A percentile compares a stretch with the other conserved stretches of the same genome.
Evolutionary conservation across 2,888 invertebrate species (phyloP).

Genomic region (Augiades crinisus): DNA sequence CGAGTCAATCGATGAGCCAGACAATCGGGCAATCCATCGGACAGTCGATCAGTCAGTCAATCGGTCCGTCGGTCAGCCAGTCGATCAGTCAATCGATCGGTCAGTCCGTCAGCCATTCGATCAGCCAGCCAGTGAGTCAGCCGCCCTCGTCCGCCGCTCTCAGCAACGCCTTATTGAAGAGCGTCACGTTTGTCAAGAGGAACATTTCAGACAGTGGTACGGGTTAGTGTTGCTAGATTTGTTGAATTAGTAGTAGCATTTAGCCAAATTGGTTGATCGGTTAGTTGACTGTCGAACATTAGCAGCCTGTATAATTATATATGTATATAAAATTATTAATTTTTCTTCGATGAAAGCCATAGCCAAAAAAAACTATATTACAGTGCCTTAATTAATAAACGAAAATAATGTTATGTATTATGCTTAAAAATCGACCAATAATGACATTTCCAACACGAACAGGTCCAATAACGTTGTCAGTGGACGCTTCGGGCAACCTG

Average conservation of each 20-base stretch:
- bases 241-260: not conserved
- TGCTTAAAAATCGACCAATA: too few species aligned
- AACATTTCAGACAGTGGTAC: conserved; percentile 59
- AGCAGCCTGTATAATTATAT: too few species aligned
- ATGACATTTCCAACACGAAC: too few species aligned
- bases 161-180: conserved; percentile 59
- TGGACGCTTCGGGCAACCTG: conserved; percentile 71
- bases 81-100: not conserved
- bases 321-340: too few species aligned
- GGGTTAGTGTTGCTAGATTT: conserved; percentile 40
- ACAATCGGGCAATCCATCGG: conserved; percentile 13
- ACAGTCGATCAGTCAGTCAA: not conserved
- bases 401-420: too few species aligned
- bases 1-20: conserved; percentile 34
- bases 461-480: conserved; percentile 70
- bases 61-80: conserved; percentile 10
- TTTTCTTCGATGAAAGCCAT: too few species aligned
- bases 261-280: too few species aligned
- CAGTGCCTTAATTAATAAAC: too few species aligned
- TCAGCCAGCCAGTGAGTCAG: conserved; percentile 35
- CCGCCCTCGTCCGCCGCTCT: conserved; percentile 45
- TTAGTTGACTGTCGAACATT: too few species aligned
- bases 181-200: conserved; percentile 70
- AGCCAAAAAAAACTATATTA: too few species aligned
- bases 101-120: not conserved